Evolutionary conservation across 1,140 invertebrate species (phyloP).

Genomic region (Cydia strobilella): DNA sequence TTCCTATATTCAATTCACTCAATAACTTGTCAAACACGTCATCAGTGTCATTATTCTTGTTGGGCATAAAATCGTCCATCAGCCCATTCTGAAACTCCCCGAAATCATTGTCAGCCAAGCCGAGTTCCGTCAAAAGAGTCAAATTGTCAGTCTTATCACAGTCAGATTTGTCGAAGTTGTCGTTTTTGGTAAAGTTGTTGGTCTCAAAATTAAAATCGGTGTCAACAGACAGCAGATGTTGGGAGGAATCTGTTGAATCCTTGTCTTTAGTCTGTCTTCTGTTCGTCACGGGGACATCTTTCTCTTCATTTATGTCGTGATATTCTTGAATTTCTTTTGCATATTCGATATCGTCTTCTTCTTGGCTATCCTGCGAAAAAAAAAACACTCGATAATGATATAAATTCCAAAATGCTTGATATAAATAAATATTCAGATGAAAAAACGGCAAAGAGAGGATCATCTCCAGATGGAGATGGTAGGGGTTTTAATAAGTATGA

Average conservation of each 20-base stretch:
- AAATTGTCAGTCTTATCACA: constrained; percentile 51
- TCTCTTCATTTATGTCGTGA: constrained; percentile 64
- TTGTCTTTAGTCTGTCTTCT: constrained; percentile 60
- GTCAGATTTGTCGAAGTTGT: constrained; percentile 45
- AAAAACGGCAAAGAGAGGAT: too few species aligned
- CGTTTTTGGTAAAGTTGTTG: constrained; percentile 39
- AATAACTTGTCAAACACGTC: constrained; percentile 72
- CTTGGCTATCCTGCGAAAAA: constrained; percentile 57
- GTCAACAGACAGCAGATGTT: constrained; percentile 57
- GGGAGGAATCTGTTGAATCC: constrained; percentile 58
- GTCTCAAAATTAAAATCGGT: constrained; percentile 42
- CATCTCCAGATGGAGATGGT: too few species aligned
- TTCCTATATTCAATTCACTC: constrained; percentile 58
- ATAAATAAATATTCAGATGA: neutral
- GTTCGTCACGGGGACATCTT: constrained; percentile 51
- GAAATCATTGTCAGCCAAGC: constrained; percentile 67
- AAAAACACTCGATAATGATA: neutral
- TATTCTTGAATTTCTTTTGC: constrained; percentile 72
- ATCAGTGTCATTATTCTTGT: constrained; percentile 47
- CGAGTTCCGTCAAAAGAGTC: constrained; percentile 66
- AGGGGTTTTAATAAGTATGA: too few species aligned
- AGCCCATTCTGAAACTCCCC: constrained; percentile 71
- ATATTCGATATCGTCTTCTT: constrained; percentile 73
- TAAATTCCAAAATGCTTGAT: neutral
- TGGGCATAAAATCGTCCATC: constrained; percentile 51